Evolutionary conservation across 2,797 vertebrate genomes (phyloP).

Genomic region (Borostomias antarcticus): DNA sequence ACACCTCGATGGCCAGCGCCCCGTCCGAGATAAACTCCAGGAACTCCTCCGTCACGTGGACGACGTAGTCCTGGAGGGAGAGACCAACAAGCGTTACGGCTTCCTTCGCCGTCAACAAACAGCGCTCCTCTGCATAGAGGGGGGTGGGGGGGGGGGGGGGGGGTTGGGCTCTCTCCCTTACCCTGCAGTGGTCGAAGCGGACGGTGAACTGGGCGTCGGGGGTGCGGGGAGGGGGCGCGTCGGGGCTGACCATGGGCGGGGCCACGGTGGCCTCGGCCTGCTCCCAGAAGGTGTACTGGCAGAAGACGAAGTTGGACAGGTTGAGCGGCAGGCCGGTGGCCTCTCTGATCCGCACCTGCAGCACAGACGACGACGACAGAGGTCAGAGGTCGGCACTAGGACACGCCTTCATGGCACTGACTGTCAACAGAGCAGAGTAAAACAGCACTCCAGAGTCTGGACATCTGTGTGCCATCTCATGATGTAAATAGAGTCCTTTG

Average conservation of each 20-base stretch:
- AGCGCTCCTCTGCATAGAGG: background rate
- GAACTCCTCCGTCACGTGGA: constrained; percentile 94
- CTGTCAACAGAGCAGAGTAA: too few species aligned
- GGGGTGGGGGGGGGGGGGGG: too few species aligned
- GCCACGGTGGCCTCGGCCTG: constrained; percentile 88
- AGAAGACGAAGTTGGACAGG: constrained; percentile 98
- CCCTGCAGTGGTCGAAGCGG: constrained; percentile 92
- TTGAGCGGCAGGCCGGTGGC: constrained; percentile 92
- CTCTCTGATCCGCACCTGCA: constrained; percentile 93
- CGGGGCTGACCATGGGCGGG: constrained; percentile 93
- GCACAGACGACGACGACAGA: constrained; percentile 5
- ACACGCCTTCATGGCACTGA: too few species aligned
- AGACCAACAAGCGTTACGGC: too few species aligned
- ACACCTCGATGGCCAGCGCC: constrained; percentile 94
- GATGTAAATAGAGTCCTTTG: too few species aligned
- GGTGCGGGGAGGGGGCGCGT: constrained; percentile 82
- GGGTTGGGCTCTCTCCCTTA: constrained; percentile 61
- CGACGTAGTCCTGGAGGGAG: constrained; percentile 84
- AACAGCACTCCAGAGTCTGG: too few species aligned
- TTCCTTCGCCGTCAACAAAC: background rate
- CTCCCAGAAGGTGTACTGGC: constrained; percentile 98
- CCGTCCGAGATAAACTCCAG: constrained; percentile 97
- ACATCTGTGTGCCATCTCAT: too few species aligned
- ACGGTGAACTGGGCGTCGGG: constrained; percentile 90
- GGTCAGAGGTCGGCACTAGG: too few species aligned